Percentiles rank a stretch among this genome's conserved stretches.
Evolutionary conservation across 2,888 invertebrate species (phyloP).

Genomic region (Meiosimyza platycephala): DNA sequence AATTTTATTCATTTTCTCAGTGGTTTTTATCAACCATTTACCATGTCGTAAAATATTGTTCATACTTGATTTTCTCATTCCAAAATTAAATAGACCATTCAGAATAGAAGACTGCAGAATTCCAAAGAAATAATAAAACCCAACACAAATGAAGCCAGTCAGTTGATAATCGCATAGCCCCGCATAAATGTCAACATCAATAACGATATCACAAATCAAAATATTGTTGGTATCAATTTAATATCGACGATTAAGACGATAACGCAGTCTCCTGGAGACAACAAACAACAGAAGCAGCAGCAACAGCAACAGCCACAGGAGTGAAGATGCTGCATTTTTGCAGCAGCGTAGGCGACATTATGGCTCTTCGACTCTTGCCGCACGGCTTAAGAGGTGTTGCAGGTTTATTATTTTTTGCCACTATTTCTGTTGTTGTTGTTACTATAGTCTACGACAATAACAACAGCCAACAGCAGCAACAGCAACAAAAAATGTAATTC

Average conservation of each 20-base stretch:
- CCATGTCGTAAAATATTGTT: no score
- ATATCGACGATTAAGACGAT: slow-evolving; percentile 8
- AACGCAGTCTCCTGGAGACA: background rate
- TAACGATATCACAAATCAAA: slow-evolving; percentile 27
- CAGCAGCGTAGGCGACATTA: background rate
- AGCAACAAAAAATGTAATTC: slow-evolving; percentile 13
- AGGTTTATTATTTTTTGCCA: background rate
- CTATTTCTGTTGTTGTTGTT: background rate
- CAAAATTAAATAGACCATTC: no score
- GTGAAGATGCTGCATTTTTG: background rate
- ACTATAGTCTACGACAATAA: background rate
- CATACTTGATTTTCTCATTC: no score
- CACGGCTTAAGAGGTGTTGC: background rate
- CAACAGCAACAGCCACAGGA: background rate
- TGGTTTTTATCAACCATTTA: no score
- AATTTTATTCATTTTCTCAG: no score
- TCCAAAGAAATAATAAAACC: background rate
- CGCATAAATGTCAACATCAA: slow-evolving; percentile 20
- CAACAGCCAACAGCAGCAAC: slow-evolving; percentile 6
- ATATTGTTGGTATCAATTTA: slow-evolving; percentile 5
- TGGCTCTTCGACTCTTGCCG: background rate
- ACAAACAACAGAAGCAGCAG: background rate
- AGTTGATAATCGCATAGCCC: background rate
- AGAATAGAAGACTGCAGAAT: no score
- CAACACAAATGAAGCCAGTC: slow-evolving; percentile 7